Evolutionary conservation across 2,113 vertebrate genomes (phyloP).

Genomic region (Sander lucioperca): DNA sequence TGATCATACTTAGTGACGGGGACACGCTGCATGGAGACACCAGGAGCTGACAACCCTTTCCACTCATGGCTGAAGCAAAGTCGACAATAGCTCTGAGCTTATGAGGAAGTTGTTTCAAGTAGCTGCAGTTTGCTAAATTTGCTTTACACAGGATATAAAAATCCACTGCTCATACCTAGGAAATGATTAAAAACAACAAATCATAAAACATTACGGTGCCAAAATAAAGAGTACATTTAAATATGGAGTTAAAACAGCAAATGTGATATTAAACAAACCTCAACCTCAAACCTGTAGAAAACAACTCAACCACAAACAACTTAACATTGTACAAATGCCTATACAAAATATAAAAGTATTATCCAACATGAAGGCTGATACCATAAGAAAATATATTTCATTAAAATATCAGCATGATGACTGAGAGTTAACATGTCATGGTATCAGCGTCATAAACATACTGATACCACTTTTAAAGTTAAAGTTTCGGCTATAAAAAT

Average conservation of each 20-base stretch:
- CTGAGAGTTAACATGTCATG: not conserved
- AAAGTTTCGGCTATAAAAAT: not conserved
- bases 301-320: conserved; percentile 1
- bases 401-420: not conserved
- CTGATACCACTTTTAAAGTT: not conserved
- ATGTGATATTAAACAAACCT: conserved; percentile 12
- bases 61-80: conserved; percentile 77
- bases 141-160: not conserved
- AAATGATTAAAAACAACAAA: conserved; percentile 18
- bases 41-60: conserved; percentile 82
- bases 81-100: not conserved
- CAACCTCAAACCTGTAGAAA: conserved; percentile 11
- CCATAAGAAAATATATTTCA: not conserved
- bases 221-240: not conserved
- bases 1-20: conserved; percentile 75
- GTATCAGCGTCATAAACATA: not conserved
- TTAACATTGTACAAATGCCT: not conserved
- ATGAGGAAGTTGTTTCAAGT: not conserved
- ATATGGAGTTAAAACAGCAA: not conserved
- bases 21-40: conserved; percentile 77
- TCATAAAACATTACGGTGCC: not conserved
- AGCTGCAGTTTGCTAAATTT: not conserved
- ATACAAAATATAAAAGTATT: not conserved
- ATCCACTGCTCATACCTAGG: conserved; percentile 32
- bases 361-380: not conserved